These are phyloP conservation scores for Melanotaenia parkinsoni DNA, from an alignment of 2,797 vertebrate genomes.

Conservation along the genomic window DNA sequence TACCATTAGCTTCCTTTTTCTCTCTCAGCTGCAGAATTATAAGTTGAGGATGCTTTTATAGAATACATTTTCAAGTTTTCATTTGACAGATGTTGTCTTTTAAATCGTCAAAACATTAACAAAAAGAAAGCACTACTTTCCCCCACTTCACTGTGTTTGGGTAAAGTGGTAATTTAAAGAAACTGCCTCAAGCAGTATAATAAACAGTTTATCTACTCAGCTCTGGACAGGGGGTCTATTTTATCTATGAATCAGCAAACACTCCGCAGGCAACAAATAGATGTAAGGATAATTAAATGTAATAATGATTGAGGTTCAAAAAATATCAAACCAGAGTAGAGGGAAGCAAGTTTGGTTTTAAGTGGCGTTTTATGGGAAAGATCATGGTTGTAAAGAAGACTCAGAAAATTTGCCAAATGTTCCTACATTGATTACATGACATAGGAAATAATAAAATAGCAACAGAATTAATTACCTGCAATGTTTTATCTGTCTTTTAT, in stretches of 20 bases:
- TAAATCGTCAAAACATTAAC: constrained; percentile 45
- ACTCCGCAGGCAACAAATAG: constrained; percentile 67
- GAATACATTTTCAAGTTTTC: constrained; percentile 34
- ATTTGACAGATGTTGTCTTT: constrained; percentile 63
- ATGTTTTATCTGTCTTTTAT: background rate
- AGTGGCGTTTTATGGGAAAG: constrained; percentile 16
- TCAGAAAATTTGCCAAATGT: background rate
- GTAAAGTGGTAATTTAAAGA: constrained; percentile 72
- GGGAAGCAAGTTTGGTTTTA: constrained; percentile 50
- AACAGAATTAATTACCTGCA: background rate
- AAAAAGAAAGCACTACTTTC: constrained; percentile 46
- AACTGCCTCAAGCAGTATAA: constrained; percentile 64
- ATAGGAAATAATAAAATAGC: background rate
- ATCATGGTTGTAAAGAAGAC: background rate
- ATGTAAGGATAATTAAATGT: constrained; percentile 59
- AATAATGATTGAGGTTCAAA: constrained; percentile 51
- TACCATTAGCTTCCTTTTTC: constrained; percentile 12
- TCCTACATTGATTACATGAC: background rate
- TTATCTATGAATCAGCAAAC: constrained; percentile 71
- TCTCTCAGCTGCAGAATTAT: constrained; percentile 23
- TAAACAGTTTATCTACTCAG: constrained; percentile 76
- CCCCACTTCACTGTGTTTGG: constrained; percentile 51
- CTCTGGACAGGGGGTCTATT: constrained; percentile 60
- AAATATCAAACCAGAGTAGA: constrained; percentile 47
- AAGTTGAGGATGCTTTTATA: constrained; percentile 27